Conservation (phyloP, 2,113 vertebrate genomes). For the Cyprinodon brontotheroides region DNA sequence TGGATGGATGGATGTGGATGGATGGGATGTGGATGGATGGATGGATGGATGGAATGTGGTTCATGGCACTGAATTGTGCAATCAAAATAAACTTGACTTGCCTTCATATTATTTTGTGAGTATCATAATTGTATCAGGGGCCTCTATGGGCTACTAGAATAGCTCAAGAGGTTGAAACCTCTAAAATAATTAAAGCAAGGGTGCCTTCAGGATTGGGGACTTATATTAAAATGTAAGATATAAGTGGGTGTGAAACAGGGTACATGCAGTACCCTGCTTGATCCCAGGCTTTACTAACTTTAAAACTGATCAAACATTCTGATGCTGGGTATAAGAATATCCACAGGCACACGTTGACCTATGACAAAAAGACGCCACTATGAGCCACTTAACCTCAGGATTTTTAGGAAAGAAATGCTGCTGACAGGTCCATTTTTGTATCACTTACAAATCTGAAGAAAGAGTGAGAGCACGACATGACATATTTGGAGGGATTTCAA, state of each 20-base stretch:
- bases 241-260: constrained; percentile 25
- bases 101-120: too few relatives aligned
- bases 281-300: constrained; percentile 46
- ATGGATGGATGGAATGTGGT: too few relatives aligned
- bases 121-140: too few relatives aligned
- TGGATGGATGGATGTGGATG: too few relatives aligned
- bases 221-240: constrained; percentile 52
- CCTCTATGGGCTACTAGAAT: constrained; percentile 34
- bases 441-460: constrained; percentile 11
- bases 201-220: constrained; percentile 41
- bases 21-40: too few relatives aligned
- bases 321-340: neutral
- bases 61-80: too few relatives aligned
- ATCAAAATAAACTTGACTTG: too few relatives aligned
- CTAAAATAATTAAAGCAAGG: constrained; percentile 54
- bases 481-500: constrained; percentile 26
- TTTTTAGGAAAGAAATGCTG: neutral
- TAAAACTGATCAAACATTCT: constrained; percentile 56
- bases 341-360: neutral
- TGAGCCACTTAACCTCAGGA: constrained; percentile 1
- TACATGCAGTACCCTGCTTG: constrained; percentile 26
- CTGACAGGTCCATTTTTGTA: constrained; percentile 24
- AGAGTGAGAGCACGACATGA: neutral
- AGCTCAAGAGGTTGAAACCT: constrained; percentile 47
- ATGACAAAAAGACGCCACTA: neutral